Conservation (phyloP, 2,888 invertebrate genomes). For the Hyposoter didymator region DNA sequence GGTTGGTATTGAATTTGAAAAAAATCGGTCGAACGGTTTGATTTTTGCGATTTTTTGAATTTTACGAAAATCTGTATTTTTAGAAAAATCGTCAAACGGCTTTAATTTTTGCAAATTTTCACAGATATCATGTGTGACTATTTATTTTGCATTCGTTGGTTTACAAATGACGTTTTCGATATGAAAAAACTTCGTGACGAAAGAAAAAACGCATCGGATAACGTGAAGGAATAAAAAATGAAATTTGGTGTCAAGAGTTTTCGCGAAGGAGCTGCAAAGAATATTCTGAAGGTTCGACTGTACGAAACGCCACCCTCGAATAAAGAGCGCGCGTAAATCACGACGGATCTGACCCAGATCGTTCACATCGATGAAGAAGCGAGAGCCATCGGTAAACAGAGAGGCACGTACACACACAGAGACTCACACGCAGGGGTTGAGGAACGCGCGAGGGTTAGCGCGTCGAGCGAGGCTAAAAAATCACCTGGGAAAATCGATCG, state of each 20-base stretch:
- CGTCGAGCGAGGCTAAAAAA: conserved; percentile 38
- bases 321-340: neutral
- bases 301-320: neutral
- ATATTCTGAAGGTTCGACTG: neutral
- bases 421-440: neutral
- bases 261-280: neutral
- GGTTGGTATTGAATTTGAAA: too few relatives aligned
- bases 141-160: too few relatives aligned
- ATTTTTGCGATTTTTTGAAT: too few relatives aligned
- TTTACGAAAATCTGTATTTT: too few relatives aligned
- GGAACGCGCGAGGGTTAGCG: conserved; percentile 17
- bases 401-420: neutral
- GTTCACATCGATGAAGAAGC: neutral
- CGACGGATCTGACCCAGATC: conserved; percentile 60
- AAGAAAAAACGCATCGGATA: neutral
- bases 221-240: neutral
- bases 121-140: too few relatives aligned
- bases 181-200: too few relatives aligned
- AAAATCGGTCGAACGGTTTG: too few relatives aligned
- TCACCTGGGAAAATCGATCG: conserved; percentile 63
- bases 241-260: neutral
- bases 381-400: neutral
- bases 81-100: too few relatives aligned
- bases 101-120: too few relatives aligned
- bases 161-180: too few relatives aligned